Conservation (phyloP, 2,113 vertebrate species). For the Gymnocephalus cernua region DNA sequence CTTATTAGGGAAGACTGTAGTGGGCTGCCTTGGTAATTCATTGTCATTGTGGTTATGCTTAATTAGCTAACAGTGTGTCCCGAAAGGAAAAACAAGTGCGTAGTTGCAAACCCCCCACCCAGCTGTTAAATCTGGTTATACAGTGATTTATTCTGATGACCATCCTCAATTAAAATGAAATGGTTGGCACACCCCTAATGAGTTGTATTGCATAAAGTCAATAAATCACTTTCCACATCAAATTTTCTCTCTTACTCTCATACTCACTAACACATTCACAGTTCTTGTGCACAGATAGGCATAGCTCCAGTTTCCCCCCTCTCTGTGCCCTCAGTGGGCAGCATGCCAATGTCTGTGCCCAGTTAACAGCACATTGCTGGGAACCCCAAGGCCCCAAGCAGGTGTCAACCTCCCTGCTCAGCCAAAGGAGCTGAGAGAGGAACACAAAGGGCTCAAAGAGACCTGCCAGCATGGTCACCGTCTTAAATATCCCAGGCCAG, state of each 20-base stretch:
- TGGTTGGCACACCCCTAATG: neutral
- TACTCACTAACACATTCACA: neutral
- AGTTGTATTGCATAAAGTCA: neutral
- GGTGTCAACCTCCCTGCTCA: conserved; percentile 79
- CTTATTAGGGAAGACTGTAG: neutral
- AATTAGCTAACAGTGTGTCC: neutral
- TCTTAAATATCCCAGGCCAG: conserved; percentile 79
- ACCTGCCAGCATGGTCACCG: conserved; percentile 77
- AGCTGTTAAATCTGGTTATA: neutral
- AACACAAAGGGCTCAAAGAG: conserved; percentile 81
- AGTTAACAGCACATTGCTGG: conserved; percentile 66
- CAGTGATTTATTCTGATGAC: conserved; percentile 11
- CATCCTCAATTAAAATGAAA: neutral
- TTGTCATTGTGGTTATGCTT: neutral
- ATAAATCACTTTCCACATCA: neutral
- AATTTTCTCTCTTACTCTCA: neutral
- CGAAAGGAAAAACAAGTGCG: neutral
- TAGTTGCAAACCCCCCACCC: neutral
- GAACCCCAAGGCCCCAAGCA: conserved; percentile 79
- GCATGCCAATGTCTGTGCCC: conserved; percentile 68
- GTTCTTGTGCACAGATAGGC: conserved; percentile 37
- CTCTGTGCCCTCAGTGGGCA: conserved; percentile 58
- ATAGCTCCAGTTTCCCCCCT: conserved; percentile 31
- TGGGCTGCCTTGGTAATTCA: neutral
- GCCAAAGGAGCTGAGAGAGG: conserved; percentile 71